These are phyloP conservation scores for Morone chrysops DNA, from an alignment of 2,113 vertebrate genomes.

Conservation along the genomic window DNA sequence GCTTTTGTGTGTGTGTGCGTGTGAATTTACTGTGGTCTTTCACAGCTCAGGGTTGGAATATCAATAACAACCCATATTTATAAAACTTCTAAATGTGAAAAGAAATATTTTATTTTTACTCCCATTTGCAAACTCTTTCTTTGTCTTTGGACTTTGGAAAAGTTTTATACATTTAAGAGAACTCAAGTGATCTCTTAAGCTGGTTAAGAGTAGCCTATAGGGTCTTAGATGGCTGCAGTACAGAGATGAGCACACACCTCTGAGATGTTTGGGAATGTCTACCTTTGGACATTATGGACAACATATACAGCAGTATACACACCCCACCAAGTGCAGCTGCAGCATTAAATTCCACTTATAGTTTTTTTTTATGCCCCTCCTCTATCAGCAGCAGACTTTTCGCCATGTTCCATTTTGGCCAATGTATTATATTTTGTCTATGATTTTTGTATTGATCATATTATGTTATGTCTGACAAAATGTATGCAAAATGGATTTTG, in stretches of 20 bases:
- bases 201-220: too few relatives aligned
- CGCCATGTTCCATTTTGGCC: not conserved
- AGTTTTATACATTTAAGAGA: not conserved
- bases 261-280: not conserved
- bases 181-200: too few relatives aligned
- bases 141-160: not conserved
- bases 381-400: not conserved
- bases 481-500: not conserved
- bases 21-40: slow-evolving; percentile 6
- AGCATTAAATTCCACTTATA: not conserved
- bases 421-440: not conserved
- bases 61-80: not conserved
- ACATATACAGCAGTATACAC: not conserved
- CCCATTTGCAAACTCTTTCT: not conserved
- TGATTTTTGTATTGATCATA: not conserved
- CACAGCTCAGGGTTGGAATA: not conserved
- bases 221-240: not conserved
- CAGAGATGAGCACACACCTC: not conserved
- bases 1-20: not conserved
- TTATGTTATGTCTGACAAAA: not conserved
- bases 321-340: not conserved
- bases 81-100: not conserved
- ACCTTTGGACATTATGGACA: not conserved
- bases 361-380: not conserved
- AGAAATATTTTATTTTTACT: not conserved